A percentile compares a stretch with the other conserved stretches of the same genome.
These are phyloP conservation scores for Zingel zingel DNA, from an alignment of 2,113 vertebrate species.

Conservation along the genomic window DNA sequence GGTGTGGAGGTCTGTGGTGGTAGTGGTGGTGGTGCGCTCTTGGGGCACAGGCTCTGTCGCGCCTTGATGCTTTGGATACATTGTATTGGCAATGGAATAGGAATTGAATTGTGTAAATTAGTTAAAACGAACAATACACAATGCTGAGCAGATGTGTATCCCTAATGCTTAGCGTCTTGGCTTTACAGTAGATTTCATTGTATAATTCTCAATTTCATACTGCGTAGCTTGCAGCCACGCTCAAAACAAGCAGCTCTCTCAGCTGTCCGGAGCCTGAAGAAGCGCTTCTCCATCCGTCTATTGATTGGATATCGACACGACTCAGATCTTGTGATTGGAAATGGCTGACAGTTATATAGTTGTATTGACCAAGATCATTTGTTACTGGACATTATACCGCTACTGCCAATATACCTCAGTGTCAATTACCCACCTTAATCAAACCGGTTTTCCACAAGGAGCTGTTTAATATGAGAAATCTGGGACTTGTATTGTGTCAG, in stretches of 20 bases:
- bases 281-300: slow-evolving; percentile 25
- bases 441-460: neutral
- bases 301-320: slow-evolving; percentile 41
- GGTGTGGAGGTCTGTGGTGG: slow-evolving; percentile 38
- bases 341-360: neutral
- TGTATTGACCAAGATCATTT: neutral
- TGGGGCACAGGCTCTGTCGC: slow-evolving; percentile 31
- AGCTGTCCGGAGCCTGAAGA: slow-evolving; percentile 46
- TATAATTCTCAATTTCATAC: slow-evolving; percentile 70
- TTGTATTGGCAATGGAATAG: neutral
- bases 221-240: slow-evolving; percentile 79
- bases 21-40: slow-evolving; percentile 46
- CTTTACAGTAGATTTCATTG: slow-evolving; percentile 27
- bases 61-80: slow-evolving; percentile 40
- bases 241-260: slow-evolving; percentile 37
- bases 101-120: neutral
- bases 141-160: neutral
- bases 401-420: neutral
- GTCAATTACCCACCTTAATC: slow-evolving; percentile 7
- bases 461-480: slow-evolving; percentile 6
- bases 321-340: slow-evolving; percentile 6
- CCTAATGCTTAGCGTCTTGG: neutral
- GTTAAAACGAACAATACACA: neutral
- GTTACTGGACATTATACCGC: neutral
- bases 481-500: slow-evolving; percentile 10